These are phyloP conservation scores for Pygoscelis adeliae DNA, from an alignment of 2,113 vertebrate species.

Conservation along the genomic window DNA sequence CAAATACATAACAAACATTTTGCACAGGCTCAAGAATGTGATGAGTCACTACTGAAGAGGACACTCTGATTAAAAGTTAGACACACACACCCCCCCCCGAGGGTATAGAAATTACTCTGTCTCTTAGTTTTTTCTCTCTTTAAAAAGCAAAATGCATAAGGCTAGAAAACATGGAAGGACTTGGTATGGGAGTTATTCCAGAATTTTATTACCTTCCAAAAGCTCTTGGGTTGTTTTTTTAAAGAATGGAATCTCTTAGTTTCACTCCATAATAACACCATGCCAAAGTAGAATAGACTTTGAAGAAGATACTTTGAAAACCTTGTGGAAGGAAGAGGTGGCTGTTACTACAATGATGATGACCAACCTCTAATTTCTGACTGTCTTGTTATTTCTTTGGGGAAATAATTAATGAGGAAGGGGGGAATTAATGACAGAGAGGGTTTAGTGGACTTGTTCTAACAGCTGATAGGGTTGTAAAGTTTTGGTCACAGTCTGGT, in stretches of 20 bases:
- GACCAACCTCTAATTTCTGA: background rate
- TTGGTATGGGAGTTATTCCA: background rate
- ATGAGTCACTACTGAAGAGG: background rate
- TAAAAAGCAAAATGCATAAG: background rate
- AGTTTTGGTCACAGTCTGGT: background rate
- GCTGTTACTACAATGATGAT: background rate
- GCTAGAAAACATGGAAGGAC: background rate
- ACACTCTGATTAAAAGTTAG: background rate
- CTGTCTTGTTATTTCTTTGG: background rate
- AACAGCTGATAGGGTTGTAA: background rate
- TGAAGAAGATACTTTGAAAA: background rate
- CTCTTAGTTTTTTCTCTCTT: background rate
- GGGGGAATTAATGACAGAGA: background rate
- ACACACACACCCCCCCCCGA: too few relatives aligned
- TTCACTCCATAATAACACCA: background rate
- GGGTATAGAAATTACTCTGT: background rate
- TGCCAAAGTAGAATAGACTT: background rate
- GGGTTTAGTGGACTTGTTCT: background rate
- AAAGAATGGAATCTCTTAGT: background rate
- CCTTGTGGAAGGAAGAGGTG: background rate
- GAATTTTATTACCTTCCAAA: background rate
- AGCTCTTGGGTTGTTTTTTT: background rate
- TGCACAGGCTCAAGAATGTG: background rate
- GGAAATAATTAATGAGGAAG: background rate
- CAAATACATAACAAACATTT: background rate